Base-by-base conservation (phyloP, 1,140 invertebrate species). In the Lepeophtheirus salmonis region DNA sequence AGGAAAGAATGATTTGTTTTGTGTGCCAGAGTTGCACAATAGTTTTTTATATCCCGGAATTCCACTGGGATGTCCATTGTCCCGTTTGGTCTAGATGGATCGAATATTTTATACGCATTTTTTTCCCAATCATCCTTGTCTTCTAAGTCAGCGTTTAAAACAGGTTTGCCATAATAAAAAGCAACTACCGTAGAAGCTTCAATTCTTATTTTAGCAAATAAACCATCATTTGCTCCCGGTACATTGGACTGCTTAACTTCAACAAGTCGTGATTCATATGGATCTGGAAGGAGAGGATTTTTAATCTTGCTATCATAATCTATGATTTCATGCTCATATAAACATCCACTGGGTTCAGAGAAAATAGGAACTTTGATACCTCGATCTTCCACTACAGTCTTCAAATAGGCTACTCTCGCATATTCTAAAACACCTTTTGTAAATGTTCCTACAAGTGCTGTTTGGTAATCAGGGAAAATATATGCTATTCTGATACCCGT, bases 1-100 rank as follows among this genome's bases (percentile, higher is more conserved):
- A 61, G 49, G 50, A 61, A 61, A 23, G 48, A 56, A 23, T 61
- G 59, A 25, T 61, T 61, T n/a, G 59, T 61, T 50, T 61, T 61
- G 25, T 61, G 59, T 16, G 59, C 59, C 13, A 61, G 25, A n/a
- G 48, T 53, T 4, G 59, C 59, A 24, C 51, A 54, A 10, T 54
- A 61, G 25, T 61, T 61, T 52, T 23, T 61, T 14, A 53, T 23
- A 14, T 26, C 21, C 16, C 21, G n/a, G 25, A 56, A 56, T 10
- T 61, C 49, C 12, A 20, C 13, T 14, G 49, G 59, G 25, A 61
- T 61, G 21, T 61, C 59, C 13, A 61, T 61, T 18, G 49, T 50
- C 16, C 59, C 59, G 23, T 56, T 53, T 23, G 60, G n/a, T 18
- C 21, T 12, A 18, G 59, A 2, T 10, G 59, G 59, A 55, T 61